These are phyloP conservation scores for Aleiodes alternator DNA, from an alignment of 2,888 invertebrate species.

Conservation along the genomic window DNA sequence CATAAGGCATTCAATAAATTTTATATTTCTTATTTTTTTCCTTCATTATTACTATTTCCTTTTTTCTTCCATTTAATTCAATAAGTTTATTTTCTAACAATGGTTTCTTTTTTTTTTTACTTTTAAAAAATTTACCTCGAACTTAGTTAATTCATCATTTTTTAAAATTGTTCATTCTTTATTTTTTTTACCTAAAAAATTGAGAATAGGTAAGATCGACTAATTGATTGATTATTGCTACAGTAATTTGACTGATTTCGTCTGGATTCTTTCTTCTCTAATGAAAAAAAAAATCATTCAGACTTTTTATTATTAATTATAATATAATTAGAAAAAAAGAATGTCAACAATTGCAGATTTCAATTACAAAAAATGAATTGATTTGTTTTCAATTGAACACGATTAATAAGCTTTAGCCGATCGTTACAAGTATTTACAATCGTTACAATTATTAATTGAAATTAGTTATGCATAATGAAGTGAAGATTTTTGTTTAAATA, in stretches of 20 bases:
- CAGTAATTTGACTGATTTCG: constrained; percentile 53
- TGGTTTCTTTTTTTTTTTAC: constrained; percentile 19
- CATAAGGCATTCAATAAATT: constrained; percentile 58
- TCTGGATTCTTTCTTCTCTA: constrained; percentile 27
- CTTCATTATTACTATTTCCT: constrained; percentile 14
- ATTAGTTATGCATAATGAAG: too few species aligned
- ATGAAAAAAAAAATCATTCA: constrained; percentile 18
- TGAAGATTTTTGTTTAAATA: too few species aligned
- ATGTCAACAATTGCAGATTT: background rate
- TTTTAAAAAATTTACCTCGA: constrained; percentile 44
- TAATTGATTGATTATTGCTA: constrained; percentile 49
- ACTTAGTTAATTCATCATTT: constrained; percentile 45
- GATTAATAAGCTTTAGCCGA: background rate
- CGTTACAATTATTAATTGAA: background rate
- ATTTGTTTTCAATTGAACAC: background rate
- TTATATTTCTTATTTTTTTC: constrained; percentile 42
- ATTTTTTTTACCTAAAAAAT: constrained; percentile 20
- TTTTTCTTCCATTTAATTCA: constrained; percentile 44
- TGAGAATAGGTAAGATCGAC: constrained; percentile 35
- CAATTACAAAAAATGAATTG: background rate
- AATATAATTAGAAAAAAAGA: background rate
- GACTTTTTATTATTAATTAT: background rate
- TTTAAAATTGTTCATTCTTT: constrained; percentile 40
- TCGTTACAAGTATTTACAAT: constrained; percentile 9
- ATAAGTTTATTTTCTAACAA: constrained; percentile 50